Conservation (phyloP, 1,140 invertebrate genomes). For the Dendrolimus kikuchii region DNA sequence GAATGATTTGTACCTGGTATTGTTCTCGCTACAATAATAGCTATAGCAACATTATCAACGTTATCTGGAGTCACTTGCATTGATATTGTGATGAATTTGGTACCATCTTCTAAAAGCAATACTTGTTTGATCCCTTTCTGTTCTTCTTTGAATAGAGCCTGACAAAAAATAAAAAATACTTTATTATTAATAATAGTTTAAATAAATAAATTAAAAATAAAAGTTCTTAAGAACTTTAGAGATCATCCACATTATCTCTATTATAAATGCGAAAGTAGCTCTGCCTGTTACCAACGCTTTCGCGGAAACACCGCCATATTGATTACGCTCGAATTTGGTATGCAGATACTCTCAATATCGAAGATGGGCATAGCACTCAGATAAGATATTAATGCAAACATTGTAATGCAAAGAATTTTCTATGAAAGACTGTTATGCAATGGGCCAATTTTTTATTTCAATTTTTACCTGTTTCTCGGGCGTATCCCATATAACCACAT, state of each 20-base stretch:
- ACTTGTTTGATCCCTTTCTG: slow-evolving; percentile 91
- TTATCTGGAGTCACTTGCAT: slow-evolving; percentile 74
- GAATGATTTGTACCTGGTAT: slow-evolving; percentile 78
- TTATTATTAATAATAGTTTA: neutral
- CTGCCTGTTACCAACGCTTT: no score
- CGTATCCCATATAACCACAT: slow-evolving; percentile 94
- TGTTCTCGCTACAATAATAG: slow-evolving; percentile 74
- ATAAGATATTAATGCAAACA: no score
- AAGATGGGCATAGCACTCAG: no score
- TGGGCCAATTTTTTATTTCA: neutral
- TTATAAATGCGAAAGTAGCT: no score
- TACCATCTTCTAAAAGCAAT: slow-evolving; percentile 86
- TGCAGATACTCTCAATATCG: no score
- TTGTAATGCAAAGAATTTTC: no score
- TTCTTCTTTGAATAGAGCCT: slow-evolving; percentile 88
- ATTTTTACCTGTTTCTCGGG: slow-evolving; percentile 55
- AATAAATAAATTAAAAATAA: no score
- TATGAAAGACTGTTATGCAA: no score
- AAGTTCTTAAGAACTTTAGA: no score
- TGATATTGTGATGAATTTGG: slow-evolving; percentile 90
- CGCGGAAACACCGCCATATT: no score
- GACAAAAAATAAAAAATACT: slow-evolving; percentile 22
- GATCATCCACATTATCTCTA: no score
- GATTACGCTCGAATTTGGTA: no score
- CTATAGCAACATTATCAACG: slow-evolving; percentile 76